These are phyloP conservation scores for Scaptomyza caliginosa DNA, from an alignment of 2,888 invertebrate genomes.

Conservation along the genomic window DNA sequence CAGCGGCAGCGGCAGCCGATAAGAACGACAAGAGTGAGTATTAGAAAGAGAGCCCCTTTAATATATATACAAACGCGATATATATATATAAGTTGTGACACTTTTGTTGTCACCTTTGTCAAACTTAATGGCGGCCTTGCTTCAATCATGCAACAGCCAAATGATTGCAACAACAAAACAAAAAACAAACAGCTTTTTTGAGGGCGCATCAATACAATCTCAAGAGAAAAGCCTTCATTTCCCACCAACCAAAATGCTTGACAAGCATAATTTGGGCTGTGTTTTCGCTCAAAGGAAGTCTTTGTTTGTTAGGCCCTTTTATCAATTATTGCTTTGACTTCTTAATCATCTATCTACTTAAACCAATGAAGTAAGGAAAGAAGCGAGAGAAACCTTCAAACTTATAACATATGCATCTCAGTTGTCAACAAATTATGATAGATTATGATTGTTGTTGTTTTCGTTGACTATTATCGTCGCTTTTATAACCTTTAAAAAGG, in stretches of 20 bases:
- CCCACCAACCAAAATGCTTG: too few species aligned
- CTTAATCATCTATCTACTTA: too few species aligned
- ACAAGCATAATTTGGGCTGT: too few species aligned
- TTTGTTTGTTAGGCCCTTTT: too few species aligned
- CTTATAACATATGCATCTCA: neutral
- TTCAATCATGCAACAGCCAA: constrained; percentile 38
- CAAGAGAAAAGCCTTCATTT: too few species aligned
- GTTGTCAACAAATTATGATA: neutral
- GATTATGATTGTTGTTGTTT: constrained; percentile 11
- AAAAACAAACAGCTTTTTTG: too few species aligned
- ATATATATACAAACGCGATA: neutral
- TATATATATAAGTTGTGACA: constrained; percentile 17
- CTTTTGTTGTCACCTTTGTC: constrained; percentile 18
- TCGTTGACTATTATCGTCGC: constrained; percentile 12
- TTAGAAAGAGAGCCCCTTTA: constrained; percentile 6
- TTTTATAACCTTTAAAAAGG: constrained; percentile 17
- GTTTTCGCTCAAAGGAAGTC: too few species aligned
- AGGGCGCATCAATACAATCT: neutral
- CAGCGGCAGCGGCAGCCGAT: constrained; percentile 11
- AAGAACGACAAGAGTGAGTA: constrained; percentile 20
- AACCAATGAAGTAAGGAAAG: too few species aligned
- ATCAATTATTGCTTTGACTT: too few species aligned
- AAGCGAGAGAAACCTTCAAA: too few species aligned
- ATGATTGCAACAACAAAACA: constrained; percentile 22
- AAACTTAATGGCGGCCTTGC: neutral